Evolutionary conservation across 2,888 invertebrate genomes (phyloP), one percentile per base, ranked within the genome.

Genomic region (Acrobasis repandana): DNA sequence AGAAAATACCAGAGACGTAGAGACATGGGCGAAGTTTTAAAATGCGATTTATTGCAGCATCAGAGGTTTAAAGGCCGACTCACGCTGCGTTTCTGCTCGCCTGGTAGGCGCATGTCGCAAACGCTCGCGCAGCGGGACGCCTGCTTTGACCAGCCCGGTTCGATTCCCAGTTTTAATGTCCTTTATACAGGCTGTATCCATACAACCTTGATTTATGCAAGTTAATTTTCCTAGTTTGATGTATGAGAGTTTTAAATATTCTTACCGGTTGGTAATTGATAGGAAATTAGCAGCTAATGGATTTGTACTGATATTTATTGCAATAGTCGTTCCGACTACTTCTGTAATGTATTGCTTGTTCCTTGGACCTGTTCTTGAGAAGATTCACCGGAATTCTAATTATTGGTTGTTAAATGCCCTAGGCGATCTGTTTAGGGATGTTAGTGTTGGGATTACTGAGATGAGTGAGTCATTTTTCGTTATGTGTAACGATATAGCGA

Each of bases 1-100:
- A 2, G 8, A 33, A 58, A 50, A 50, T 58, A 58, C 58, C 58
- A 50, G 58, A 50, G 36, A 66, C 38, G 67, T 64, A 72, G 73
- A 69, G 70, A 20, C 58, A 66, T 67, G 69, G 70, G 65, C 74
- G 71, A 74, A 77, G 77, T 77, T 82, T 82, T 80, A 78, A 81
- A 81, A 81, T 76, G 74, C 74, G 80, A 89, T 88, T 86, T 88
- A 88, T 85, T 66, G 73, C 72, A 69, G 70, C 76, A 76, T 77
- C 77, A 76, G 74, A 76, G 72, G 72, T 75, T 77, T 75, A 76
- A 74, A 74, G 72, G 72, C 59, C 76, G 63, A 65, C 60, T 80
- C 84, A 77, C 72, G 80, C 77, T 77, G 80, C 70, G 65, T 51
- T 61, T 63, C 70, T 79, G 79, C 64, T 70, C 71, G 72, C 79